Evolutionary conservation across 1,140 invertebrate genomes (phyloP), one percentile per base, ranked within the genome.

Genomic region (Leptinotarsa lineolata): DNA sequence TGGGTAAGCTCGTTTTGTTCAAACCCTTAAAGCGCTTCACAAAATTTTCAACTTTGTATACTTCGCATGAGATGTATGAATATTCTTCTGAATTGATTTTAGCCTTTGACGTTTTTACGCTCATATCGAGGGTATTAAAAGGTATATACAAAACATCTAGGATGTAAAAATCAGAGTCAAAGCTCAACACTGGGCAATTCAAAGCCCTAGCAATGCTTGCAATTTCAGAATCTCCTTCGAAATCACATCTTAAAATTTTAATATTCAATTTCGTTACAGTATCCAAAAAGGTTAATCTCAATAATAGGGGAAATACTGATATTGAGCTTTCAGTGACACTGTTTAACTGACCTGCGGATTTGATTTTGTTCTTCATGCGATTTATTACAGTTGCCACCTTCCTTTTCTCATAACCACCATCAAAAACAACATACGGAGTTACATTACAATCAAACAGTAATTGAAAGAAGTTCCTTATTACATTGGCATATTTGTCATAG

Each of bases 141-240:
- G 93, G 93, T 73, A 97, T 93, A 80, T 95, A 96, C 3, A 89
- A 81, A 1, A 95, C 88, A 85, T 94, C 92, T 84, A 92, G 95
- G 68, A 97, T 91, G 82, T 91, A 96, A 86, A 96, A 97, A 86
- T 97, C 96, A 2, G 95, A 97, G 84, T 97, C 96, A 77, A 92
- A 92, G 81, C 94, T 96, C 0, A 97, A 79, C 13, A 97, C 90
- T 4, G 95, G 95, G 79, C 94, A 96, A 45, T 92, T 86, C 5
- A 95, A 86, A 67, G 89, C 85, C 75, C 90, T 89, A 0, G 94
- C 93, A 67, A 97, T 79, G 0, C 90, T 89, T 2, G 94, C 94
- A 70, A 96, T 90, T 80, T 95, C 91, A 76, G 91, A 89, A 84
- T 97, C 96, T 58, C 95, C 95, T 86, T 97, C 95, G 85, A 93